Evolutionary conservation across 2,888 invertebrate genomes (phyloP).

Genomic region (Alentia gelatinosa): DNA sequence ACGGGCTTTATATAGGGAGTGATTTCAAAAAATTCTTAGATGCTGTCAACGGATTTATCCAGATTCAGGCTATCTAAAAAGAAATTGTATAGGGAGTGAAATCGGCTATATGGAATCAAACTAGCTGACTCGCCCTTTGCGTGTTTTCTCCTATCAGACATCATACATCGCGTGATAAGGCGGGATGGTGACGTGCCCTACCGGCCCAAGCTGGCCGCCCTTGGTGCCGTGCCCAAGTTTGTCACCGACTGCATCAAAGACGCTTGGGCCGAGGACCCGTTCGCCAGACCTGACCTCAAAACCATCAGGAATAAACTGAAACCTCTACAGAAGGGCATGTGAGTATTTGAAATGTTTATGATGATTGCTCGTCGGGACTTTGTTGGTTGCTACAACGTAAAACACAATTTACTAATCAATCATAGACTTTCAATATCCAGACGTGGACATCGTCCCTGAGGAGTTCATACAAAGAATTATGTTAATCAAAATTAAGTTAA

Average conservation of each 20-base stretch:
- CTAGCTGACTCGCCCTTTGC: no score
- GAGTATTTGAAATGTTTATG: slow-evolving; percentile 65
- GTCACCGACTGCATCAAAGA: slow-evolving; percentile 87
- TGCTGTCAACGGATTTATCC: no score
- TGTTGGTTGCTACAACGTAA: background rate
- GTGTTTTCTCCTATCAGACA: slow-evolving; percentile 54
- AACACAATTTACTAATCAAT: no score
- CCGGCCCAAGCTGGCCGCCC: slow-evolving; percentile 89
- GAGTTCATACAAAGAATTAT: background rate
- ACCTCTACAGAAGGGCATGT: slow-evolving; percentile 94
- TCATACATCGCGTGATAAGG: slow-evolving; percentile 52
- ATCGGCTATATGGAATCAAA: no score
- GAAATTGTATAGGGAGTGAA: no score
- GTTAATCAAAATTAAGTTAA: background rate
- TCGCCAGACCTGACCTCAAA: slow-evolving; percentile 93
- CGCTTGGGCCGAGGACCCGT: slow-evolving; percentile 95
- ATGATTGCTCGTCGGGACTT: background rate
- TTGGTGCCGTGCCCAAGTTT: slow-evolving; percentile 84
- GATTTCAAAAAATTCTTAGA: no score
- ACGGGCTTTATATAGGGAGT: no score
- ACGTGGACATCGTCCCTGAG: no score
- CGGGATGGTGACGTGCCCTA: slow-evolving; percentile 69
- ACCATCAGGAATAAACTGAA: slow-evolving; percentile 92
- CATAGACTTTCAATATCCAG: no score
- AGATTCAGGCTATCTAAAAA: no score